These are phyloP conservation scores for Xylota sylvarum DNA, from an alignment of 2,888 invertebrate species.

Conservation along the genomic window DNA sequence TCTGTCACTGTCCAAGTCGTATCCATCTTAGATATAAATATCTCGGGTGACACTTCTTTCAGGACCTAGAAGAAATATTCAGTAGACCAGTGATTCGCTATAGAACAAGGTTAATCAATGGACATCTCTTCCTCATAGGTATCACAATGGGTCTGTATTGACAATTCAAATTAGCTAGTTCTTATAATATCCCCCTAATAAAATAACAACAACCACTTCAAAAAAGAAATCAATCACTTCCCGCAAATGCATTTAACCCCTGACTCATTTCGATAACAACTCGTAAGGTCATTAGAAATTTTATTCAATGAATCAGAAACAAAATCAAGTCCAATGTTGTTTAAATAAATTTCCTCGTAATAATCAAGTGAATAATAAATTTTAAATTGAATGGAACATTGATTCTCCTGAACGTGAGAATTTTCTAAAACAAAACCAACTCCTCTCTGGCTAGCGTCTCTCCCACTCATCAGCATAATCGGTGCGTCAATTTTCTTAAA, in stretches of 20 bases:
- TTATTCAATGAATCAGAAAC: conserved; percentile 27
- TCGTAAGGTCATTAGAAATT: neutral
- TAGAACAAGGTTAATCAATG: too few species aligned
- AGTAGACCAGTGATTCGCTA: neutral
- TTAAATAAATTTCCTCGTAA: conserved; percentile 35
- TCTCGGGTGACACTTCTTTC: too few species aligned
- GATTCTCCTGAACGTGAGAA: conserved; percentile 63
- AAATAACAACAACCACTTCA: neutral
- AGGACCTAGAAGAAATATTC: neutral
- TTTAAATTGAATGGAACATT: conserved; percentile 54
- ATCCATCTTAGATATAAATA: too few species aligned
- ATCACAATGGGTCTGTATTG: too few species aligned
- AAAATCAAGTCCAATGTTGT: conserved; percentile 14
- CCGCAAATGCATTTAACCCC: neutral
- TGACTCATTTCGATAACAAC: conserved; percentile 14
- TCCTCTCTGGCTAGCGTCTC: conserved; percentile 2
- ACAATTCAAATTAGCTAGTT: too few species aligned
- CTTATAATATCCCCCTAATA: neutral
- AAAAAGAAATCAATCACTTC: neutral
- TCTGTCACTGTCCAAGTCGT: too few species aligned
- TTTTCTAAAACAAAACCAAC: conserved; percentile 40
- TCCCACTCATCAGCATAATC: conserved; percentile 46
- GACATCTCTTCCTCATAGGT: too few species aligned
- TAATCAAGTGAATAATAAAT: conserved; percentile 9
- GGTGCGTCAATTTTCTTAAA: conserved; percentile 68